phyloP scores from a whole-genome alignment of 2,113 vertebrate genomes.

The Dryoscopus gambensis region DNA sequence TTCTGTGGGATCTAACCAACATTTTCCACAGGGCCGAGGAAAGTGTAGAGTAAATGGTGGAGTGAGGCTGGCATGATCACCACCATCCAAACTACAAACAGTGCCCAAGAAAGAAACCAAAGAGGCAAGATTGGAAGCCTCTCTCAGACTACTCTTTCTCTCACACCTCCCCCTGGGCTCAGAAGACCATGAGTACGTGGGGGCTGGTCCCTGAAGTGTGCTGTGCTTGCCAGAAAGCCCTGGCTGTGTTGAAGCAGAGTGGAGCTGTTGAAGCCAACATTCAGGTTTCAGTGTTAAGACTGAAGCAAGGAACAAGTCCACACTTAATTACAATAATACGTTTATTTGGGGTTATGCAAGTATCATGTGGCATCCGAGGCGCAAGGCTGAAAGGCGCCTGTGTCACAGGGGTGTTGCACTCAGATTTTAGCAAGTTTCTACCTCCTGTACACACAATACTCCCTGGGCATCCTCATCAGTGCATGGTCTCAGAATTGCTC shows the following conservation, averaged over 20 bases:
- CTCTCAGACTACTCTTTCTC: background rate
- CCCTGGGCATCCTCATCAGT: fast-evolving
- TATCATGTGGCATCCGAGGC: fast-evolving
- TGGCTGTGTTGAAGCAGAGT: background rate
- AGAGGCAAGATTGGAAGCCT: background rate
- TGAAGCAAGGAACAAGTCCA: background rate
- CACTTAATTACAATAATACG: background rate
- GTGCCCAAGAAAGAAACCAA: background rate
- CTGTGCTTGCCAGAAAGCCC: background rate
- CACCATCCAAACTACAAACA: background rate
- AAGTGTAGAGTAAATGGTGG: background rate
- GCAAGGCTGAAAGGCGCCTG: background rate
- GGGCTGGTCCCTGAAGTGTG: background rate
- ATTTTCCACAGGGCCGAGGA: background rate
- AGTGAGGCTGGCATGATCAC: background rate
- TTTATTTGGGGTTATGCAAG: background rate
- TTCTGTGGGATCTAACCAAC: background rate
- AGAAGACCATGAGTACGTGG: fast-evolving
- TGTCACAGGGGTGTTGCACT: background rate
- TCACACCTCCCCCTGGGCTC: background rate
- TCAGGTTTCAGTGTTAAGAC: background rate
- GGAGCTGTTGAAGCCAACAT: background rate
- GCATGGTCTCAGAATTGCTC: background rate
- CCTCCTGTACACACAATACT: background rate
- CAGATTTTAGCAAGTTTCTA: background rate